A percentile compares a stretch with the other conserved stretches of the same genome.
phyloP scores from a whole-genome alignment of 1,140 invertebrate species.

The Cotesia chilonis region DNA sequence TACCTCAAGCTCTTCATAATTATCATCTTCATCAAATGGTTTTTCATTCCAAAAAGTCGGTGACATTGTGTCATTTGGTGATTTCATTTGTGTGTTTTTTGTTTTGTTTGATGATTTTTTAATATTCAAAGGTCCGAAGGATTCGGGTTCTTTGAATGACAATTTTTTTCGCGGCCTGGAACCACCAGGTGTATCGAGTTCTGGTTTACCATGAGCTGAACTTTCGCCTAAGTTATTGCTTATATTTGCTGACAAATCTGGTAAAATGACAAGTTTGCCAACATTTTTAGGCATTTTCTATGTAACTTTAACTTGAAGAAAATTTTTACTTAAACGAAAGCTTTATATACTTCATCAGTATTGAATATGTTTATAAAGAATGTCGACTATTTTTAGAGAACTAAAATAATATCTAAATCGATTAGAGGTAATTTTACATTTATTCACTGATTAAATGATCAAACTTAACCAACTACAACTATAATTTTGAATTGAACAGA shows the following conservation, averaged over 20 bases:
- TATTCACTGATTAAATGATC: too few relatives aligned
- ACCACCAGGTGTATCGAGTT: conserved; percentile 47
- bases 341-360: too few relatives aligned
- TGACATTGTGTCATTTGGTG: conserved; percentile 30
- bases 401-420: not conserved
- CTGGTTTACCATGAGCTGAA: conserved; percentile 55
- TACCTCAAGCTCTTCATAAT: conserved; percentile 63
- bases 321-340: conserved; percentile 1
- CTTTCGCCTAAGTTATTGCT: conserved; percentile 48
- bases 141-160: conserved; percentile 85
- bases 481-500: conserved; percentile 21
- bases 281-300: conserved; percentile 46
- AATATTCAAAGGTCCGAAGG: conserved; percentile 66
- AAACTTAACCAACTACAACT: not conserved
- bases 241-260: conserved; percentile 59
- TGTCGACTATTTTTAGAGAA: too few relatives aligned
- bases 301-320: not conserved
- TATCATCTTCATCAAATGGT: conserved; percentile 56
- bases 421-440: not conserved
- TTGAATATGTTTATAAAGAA: too few relatives aligned
- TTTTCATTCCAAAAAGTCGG: conserved; percentile 51
- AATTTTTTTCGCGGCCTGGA: conserved; percentile 83
- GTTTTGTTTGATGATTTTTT: conserved; percentile 48
- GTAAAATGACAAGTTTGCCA: conserved; percentile 41
- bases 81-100: conserved; percentile 22